A percentile compares a stretch with the other conserved stretches of the same genome.
Conservation (phyloP, 2,797 vertebrate genomes). For the Luscinia megarhynchos region DNA sequence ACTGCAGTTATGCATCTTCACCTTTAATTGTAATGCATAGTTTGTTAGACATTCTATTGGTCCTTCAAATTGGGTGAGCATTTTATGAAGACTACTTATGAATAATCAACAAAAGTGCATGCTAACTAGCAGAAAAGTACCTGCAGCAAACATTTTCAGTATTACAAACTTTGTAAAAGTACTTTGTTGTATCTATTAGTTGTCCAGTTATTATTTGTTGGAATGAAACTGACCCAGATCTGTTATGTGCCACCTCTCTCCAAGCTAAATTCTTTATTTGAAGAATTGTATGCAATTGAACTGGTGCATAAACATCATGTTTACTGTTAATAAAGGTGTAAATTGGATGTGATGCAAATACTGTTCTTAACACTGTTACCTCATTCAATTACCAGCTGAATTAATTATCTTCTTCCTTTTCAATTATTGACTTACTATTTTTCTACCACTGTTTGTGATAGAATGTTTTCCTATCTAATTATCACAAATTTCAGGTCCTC, state of each 20-base stretch:
- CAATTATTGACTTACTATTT: not conserved
- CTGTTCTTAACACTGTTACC: not conserved
- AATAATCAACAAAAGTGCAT: not conserved
- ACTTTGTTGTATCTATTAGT: not conserved
- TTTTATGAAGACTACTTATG: not conserved
- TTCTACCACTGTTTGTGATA: not conserved
- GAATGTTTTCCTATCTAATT: not conserved
- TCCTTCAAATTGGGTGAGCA: not conserved
- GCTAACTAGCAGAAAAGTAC: not conserved
- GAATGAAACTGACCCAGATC: not conserved
- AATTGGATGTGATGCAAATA: not conserved
- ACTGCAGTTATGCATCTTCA: not conserved
- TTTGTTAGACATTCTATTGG: not conserved
- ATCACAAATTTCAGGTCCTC: not conserved
- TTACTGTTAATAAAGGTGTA: not conserved
- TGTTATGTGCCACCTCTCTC: not conserved
- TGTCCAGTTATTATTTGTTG: not conserved
- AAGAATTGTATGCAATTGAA: not conserved
- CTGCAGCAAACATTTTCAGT: not conserved
- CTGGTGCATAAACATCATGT: not conserved
- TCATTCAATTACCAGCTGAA: not conserved
- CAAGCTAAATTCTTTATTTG: not conserved
- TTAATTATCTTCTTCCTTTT: not conserved
- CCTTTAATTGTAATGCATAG: not conserved
- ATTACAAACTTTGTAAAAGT: not conserved